Conservation (phyloP, 2,797 vertebrate species). For the Sebastes kiyomatsui region DNA sequence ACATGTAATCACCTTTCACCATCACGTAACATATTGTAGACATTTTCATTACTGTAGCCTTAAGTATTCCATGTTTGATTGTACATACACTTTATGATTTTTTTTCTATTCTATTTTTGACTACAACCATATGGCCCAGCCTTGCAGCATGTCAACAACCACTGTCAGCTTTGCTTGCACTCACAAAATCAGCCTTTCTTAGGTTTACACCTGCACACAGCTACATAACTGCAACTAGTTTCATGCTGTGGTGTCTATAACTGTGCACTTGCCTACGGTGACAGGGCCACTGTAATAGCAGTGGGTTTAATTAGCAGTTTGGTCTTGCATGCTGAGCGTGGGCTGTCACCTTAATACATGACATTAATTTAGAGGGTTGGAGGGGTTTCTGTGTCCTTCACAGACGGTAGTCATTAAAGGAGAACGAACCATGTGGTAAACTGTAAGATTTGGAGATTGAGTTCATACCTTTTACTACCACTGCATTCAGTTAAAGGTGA, state of each 20-base stretch:
- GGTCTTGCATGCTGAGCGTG: constrained; percentile 32
- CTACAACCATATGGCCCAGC: no score
- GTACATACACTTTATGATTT: background rate
- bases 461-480: background rate
- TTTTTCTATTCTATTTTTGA: no score
- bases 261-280: background rate
- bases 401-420: constrained; percentile 36
- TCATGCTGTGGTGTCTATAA: constrained; percentile 1
- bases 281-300: constrained; percentile 21
- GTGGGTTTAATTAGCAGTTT: constrained; percentile 59
- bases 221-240: background rate
- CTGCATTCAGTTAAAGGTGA: background rate
- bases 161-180: no score
- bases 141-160: no score
- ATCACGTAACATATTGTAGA: background rate
- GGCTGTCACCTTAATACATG: constrained; percentile 33
- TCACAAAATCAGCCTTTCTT: background rate
- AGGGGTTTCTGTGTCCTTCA: constrained; percentile 27
- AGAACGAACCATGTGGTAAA: background rate
- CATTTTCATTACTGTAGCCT: rapidly evolving
- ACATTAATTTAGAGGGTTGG: constrained; percentile 51
- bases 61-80: background rate
- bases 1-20: background rate
- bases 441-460: background rate
- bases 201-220: background rate